These are phyloP conservation scores for Dryobotodes eremita DNA, from an alignment of 2,888 invertebrate genomes.

Conservation along the genomic window DNA sequence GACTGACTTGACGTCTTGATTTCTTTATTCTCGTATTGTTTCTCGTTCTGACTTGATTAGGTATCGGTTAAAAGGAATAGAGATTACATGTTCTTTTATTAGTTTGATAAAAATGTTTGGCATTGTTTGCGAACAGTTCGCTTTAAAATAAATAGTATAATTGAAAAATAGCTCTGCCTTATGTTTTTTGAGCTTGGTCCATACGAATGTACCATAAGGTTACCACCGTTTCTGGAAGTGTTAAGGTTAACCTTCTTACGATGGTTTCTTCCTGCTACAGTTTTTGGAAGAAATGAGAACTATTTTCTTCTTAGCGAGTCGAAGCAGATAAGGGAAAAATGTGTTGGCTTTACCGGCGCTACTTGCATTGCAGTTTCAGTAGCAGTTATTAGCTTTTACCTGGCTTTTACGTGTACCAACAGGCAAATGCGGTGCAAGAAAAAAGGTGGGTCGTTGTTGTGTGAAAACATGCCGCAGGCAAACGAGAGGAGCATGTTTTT, in stretches of 20 bases:
- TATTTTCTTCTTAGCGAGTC: background rate
- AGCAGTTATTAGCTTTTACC: conserved; percentile 5
- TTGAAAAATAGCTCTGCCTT: background rate
- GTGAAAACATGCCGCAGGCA: background rate
- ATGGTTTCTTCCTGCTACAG: background rate
- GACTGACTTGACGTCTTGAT: conserved; percentile 50
- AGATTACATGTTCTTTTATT: background rate
- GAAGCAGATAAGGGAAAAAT: background rate
- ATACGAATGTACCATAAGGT: background rate
- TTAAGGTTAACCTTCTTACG: background rate
- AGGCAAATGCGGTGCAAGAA: background rate
- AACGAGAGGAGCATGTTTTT: background rate
- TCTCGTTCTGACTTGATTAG: conserved; percentile 17
- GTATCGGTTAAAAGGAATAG: background rate
- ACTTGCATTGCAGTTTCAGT: background rate
- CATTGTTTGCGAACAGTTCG: background rate
- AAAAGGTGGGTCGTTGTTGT: background rate
- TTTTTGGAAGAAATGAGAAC: background rate
- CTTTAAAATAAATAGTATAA: background rate
- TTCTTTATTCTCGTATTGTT: conserved; percentile 42
- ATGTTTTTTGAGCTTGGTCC: background rate
- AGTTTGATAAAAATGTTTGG: background rate
- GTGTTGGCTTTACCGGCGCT: background rate
- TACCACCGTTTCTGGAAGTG: background rate
- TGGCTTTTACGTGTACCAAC: background rate